Evolutionary conservation across 2,113 vertebrate species (phyloP), one percentile per base, ranked within the genome.

Genomic region (Neogale vison): DNA sequence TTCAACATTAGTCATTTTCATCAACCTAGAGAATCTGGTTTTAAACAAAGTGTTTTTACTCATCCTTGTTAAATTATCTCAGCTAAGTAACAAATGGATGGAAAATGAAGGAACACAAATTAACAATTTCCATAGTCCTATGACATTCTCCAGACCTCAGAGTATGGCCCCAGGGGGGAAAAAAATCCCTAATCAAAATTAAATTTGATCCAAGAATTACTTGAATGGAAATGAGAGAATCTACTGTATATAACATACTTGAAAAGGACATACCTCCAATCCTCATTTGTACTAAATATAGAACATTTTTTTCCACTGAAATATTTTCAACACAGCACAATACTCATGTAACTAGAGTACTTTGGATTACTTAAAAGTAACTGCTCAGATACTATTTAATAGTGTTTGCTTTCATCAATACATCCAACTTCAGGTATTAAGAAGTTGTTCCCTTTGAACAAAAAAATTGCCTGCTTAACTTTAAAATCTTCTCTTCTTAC

Each of bases 401-500:
- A 98, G 39, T 26, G 3, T 95, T 61, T 55, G 52, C 61, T 97
- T 97, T 72, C 69, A 88, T 74, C 80, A 95, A 79, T 55, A 98
- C 77, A 96, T 42, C 2, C 88, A 36, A 92, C 88, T 91, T 67
- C 97, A 85, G 36, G 31, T 74, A 74, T 90, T 98, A 98, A 97
- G 90, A 89, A 98, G 90, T 52, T 96, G n/a, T 31, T 97, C 94
- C 65, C 88, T 90, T 94, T 95, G 87, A 96, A 96, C 79, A 77
- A 95, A 98, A 93, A 93, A 39, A 76, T n/a, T 95, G 95, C 69
- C 91, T 93, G 93, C 29, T 88, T 98, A 97, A 96, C 92, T 98
- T 98, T 90, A 98, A 98, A 98, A 98, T 96, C 93, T 67, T n/a
- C 80, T 97, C 67, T 94, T 98, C 61, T 98, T 98, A 98, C 45